These are phyloP conservation scores for Acholoe squamosa DNA, from an alignment of 2,888 invertebrate genomes.

Conservation along the genomic window DNA sequence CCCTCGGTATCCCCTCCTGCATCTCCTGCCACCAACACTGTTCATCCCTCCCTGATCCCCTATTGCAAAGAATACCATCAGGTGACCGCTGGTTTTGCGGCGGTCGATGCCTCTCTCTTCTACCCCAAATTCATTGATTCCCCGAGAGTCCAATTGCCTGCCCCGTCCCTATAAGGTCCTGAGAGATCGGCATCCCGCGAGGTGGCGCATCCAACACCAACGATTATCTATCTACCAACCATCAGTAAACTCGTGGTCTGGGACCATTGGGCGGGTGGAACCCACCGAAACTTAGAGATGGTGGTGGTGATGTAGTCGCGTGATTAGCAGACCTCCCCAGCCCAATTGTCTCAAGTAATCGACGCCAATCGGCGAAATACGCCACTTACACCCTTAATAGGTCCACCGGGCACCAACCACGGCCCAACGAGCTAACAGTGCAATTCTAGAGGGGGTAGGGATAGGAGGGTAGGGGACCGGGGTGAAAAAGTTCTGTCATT, in stretches of 20 bases:
- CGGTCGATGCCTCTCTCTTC: constrained; percentile 5
- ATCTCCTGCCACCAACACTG: too few species aligned
- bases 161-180: not conserved
- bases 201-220: not conserved
- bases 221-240: constrained; percentile 26
- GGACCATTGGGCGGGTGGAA: not conserved
- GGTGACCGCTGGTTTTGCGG: not conserved
- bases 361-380: constrained; percentile 42
- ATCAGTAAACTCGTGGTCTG: not conserved
- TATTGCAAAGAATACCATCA: not conserved
- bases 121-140: constrained; percentile 20
- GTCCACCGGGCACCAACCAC: not conserved
- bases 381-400: constrained; percentile 41
- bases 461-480: not conserved
- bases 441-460: not conserved
- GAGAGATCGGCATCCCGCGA: not conserved
- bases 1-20: too few species aligned
- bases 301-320: not conserved
- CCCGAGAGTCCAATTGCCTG: constrained; percentile 33
- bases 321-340: not conserved
- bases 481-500: not conserved
- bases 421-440: not conserved
- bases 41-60: too few species aligned
- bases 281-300: not conserved
- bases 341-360: constrained; percentile 45